Evolutionary conservation across 1,140 invertebrate genomes (phyloP), one percentile per base, ranked within the genome.

Genomic region (Heliconius nattereri): DNA sequence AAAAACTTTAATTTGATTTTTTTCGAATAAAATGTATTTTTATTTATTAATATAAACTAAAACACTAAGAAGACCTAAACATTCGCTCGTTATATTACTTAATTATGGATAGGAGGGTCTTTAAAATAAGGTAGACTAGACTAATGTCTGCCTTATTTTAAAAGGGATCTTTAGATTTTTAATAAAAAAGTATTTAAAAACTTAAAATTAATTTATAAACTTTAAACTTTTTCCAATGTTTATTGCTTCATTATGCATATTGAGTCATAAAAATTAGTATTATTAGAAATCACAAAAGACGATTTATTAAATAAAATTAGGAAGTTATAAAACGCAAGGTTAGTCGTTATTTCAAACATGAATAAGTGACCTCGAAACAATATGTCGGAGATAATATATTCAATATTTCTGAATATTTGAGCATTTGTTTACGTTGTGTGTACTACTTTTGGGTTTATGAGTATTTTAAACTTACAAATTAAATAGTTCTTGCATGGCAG

Each of bases 401-500:
- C 20, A 29, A 54, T 74, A 13, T 74, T 29, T 72, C 45, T 70
- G 71, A 78, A 76, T 71, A 23, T 84, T 32, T 32, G 32, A 32
- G 84, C 77, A 78, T 79, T 83, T 90, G 88, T 89, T 89, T 88
- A 90, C 83, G 83, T 76, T 75, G 78, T 80, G 52, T 83, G 71
- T 78, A 84, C 84, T 90, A 89, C 87, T 90, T 88, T 89, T 89
- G 83, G 85, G 82, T 85, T 86, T 86, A 84, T 84, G 79, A 29
- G 29, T 54, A 71, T 35, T n/a, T 20, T 19, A 60, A 60, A 66
- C 23, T 26, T 37, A 49, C 75, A 76, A 70, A 76, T 45, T 23
- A 70, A 71, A 29, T 3, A 76, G 29, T 40, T 37, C 37, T 19
- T 66, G n/a, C 40, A 52, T 23, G 32, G 71, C 7, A 13, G 32